These are phyloP conservation scores for Aphrocallistes beatrix DNA, from an alignment of 37 sponge, comb jelly and placozoan species.

Conservation along the genomic window DNA sequence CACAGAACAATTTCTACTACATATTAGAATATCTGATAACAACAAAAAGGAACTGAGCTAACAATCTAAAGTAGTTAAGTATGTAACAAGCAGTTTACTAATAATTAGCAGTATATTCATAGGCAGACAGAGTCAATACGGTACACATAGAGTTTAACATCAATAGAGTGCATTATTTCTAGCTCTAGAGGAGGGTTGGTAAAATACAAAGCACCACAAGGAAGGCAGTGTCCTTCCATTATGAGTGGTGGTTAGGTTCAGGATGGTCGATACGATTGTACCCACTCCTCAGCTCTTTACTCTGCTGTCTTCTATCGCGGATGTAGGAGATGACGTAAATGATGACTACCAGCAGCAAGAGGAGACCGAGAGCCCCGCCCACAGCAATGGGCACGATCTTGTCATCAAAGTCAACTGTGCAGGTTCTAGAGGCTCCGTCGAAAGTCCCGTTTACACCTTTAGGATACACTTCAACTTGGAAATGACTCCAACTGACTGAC, in stretches of 20 bases:
- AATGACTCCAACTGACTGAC: not conserved
- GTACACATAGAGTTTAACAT: not conserved
- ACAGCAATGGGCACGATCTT: conserved; percentile 13
- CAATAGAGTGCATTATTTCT: not conserved
- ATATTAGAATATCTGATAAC: not conserved
- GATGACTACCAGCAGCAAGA: not conserved
- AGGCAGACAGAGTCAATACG: not conserved
- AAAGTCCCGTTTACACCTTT: not conserved
- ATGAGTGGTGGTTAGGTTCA: conserved; percentile 14
- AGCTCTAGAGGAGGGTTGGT: not conserved
- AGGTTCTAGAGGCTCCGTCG: not conserved
- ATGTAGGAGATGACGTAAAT: not conserved
- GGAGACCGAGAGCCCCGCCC: not conserved
- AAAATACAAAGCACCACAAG: conserved; percentile 10
- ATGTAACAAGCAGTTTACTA: not conserved
- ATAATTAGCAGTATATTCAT: conserved; percentile 16
- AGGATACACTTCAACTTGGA: not conserved
- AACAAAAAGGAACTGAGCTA: not conserved
- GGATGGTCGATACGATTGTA: conserved; percentile 19
- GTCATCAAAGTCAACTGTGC: not conserved
- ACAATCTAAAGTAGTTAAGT: too few relatives aligned
- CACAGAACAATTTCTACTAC: too few relatives aligned
- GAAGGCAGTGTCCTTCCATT: not conserved
- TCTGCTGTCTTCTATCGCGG: not conserved
- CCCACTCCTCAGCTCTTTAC: conserved; percentile 1